Evolutionary conservation across 2,888 invertebrate species (phyloP), one percentile per base, ranked within the genome.

Genomic region (Drosophila robusta): DNA sequence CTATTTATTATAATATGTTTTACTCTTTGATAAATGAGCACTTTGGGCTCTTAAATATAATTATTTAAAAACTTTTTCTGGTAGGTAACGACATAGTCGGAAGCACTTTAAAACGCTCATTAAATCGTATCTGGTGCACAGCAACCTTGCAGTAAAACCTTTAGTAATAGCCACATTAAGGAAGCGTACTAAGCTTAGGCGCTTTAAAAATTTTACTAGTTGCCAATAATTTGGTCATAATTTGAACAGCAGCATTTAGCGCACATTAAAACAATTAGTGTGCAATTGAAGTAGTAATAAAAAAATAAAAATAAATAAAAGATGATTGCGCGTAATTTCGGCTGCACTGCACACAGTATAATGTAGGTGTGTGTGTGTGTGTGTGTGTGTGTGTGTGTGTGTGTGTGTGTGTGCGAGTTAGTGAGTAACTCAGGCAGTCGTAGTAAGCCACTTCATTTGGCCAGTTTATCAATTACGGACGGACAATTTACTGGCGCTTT

Each of bases 401-500:
- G 5, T 41, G 29, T 18, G n/a, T 41, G 32, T 6, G 29, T 32
- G 26, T 1, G 16, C 26, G 45, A 22, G 16, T 58, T 16, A 51
- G n/a, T 58, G 44, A 68, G 49, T 46, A 42, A 34, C 45, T 22
- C 49, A 54, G 50, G 26, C 60, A 44, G 56, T 18, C 54, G 45
- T 22, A 26, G 50, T 49, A 44, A 57, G 68, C 34, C 57, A 71
- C 74, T 76, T 87, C 56, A 78, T 80, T 88, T 78, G 63, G 64
- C 49, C 85, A 78, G 83, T 83, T 83, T 89, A 83, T 83, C 81
- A 89, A 83, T 88, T 88, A 78, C 78, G 44, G 55, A 68, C 54
- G 49, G 39, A 62, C 77, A 81, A 73, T 78, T 76, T 50, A 50
- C 46, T 75, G 60, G 56, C 78, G 57, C 66, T 80, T 81, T 68